Conservation (phyloP, 1,140 invertebrate species). For the Diuraphis noxia region DNA sequence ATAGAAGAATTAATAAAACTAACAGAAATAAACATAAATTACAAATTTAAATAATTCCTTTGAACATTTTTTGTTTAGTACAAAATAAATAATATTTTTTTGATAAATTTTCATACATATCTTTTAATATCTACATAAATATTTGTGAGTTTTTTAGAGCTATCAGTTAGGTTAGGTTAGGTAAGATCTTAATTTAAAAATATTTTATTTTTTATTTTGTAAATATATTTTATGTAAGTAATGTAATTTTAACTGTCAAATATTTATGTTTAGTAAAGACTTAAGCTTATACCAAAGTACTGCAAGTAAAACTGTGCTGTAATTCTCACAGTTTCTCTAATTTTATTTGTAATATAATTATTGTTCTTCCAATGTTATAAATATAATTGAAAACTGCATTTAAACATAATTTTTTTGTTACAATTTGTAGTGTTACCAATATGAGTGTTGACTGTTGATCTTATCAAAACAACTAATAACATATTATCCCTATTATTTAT, state of each 20-base stretch:
- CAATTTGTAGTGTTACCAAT: background rate
- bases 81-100: background rate
- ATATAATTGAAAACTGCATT: constrained; percentile 1
- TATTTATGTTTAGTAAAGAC: background rate
- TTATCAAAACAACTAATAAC: background rate
- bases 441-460: background rate
- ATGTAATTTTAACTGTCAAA: background rate
- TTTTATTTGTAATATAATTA: constrained; percentile 28
- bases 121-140: background rate
- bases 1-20: background rate
- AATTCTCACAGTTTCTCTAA: background rate
- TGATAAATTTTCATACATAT: too few relatives aligned
- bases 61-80: background rate
- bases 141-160: background rate
- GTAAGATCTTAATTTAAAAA: background rate
- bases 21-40: background rate
- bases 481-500: background rate
- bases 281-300: background rate
- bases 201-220: background rate
- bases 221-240: background rate
- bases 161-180: background rate
- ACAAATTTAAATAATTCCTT: background rate
- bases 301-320: background rate
- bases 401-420: background rate
- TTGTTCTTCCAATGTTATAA: constrained; percentile 8